Conservation (phyloP, 2,113 vertebrate species). For the Ophthalmolycus amberensis region DNA sequence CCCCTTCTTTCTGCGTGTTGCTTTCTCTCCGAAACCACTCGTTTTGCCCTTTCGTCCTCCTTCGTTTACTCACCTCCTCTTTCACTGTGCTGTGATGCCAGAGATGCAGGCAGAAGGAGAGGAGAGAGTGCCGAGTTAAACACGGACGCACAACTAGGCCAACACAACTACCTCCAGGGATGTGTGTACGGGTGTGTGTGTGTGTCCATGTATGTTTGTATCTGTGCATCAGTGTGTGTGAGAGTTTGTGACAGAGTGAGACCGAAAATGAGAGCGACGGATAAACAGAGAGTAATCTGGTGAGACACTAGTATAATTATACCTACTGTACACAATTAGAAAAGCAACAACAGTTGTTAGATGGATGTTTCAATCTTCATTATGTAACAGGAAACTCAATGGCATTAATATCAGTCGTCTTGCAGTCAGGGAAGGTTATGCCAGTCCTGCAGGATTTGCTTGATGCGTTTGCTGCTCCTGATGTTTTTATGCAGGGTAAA, state of each 20-base stretch:
- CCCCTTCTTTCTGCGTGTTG: background rate
- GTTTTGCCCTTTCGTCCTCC: conserved; percentile 19
- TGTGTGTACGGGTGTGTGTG: conserved; percentile 45
- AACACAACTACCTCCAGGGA: conserved; percentile 71
- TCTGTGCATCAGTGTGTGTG: conserved; percentile 14
- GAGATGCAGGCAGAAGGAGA: conserved; percentile 57
- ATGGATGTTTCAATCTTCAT: background rate
- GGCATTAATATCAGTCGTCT: background rate
- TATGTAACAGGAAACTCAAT: conserved; percentile 8
- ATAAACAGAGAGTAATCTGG: conserved; percentile 34
- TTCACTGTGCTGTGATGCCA: conserved; percentile 56
- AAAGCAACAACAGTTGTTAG: conserved; percentile 1
- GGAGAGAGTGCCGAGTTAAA: conserved; percentile 70
- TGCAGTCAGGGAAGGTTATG: conserved; percentile 6
- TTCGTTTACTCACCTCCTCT: conserved; percentile 45
- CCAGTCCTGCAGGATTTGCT: background rate
- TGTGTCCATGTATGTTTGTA: conserved; percentile 12
- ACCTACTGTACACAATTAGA: conserved; percentile 24
- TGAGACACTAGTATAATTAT: conserved; percentile 38
- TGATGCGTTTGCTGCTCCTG: conserved; percentile 1
- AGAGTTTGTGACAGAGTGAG: conserved; percentile 29
- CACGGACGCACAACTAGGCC: conserved; percentile 76
- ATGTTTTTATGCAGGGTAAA: background rate
- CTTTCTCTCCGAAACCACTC: background rate
- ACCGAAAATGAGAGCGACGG: conserved; percentile 39